Evolutionary conservation across 37 sponge, comb jelly and placozoan species (phyloP).

Genomic region (Oopsacas minuta): DNA sequence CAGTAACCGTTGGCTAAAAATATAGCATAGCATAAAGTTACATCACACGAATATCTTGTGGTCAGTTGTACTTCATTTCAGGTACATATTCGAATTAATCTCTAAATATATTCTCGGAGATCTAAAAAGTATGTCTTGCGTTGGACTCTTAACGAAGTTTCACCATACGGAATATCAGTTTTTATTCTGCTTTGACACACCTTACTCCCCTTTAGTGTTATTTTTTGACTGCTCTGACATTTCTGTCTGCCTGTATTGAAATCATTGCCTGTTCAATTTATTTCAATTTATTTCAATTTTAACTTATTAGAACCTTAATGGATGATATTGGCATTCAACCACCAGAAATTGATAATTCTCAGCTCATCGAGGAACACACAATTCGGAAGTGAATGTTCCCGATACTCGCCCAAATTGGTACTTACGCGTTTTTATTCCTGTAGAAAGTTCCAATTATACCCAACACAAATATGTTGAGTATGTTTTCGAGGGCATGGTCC

Average conservation of each 20-base stretch:
- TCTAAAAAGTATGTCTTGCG: neutral
- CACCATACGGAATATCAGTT: neutral
- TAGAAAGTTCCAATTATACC: neutral
- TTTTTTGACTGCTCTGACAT: neutral
- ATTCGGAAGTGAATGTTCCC: neutral
- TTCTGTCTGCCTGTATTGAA: neutral
- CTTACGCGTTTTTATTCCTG: neutral
- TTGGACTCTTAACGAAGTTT: neutral
- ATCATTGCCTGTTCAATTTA: neutral
- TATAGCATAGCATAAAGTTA: neutral
- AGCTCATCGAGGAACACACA: neutral
- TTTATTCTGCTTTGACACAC: neutral
- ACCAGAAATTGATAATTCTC: neutral
- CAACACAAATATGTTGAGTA: conserved; percentile 2
- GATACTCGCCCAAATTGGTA: conserved; percentile 8
- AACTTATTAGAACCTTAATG: neutral
- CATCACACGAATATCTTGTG: neutral
- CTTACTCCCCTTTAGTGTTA: neutral
- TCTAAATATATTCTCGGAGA: neutral
- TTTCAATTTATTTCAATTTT: neutral
- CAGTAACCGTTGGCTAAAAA: neutral
- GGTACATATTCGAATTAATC: neutral
- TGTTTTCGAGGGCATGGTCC: neutral
- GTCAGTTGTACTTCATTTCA: neutral
- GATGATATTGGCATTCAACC: neutral